A percentile compares a stretch with the other conserved stretches of the same genome.
These are phyloP conservation scores for Platorchestia sp. DNA, from an alignment of 1,140 invertebrate species.

Conservation along the genomic window DNA sequence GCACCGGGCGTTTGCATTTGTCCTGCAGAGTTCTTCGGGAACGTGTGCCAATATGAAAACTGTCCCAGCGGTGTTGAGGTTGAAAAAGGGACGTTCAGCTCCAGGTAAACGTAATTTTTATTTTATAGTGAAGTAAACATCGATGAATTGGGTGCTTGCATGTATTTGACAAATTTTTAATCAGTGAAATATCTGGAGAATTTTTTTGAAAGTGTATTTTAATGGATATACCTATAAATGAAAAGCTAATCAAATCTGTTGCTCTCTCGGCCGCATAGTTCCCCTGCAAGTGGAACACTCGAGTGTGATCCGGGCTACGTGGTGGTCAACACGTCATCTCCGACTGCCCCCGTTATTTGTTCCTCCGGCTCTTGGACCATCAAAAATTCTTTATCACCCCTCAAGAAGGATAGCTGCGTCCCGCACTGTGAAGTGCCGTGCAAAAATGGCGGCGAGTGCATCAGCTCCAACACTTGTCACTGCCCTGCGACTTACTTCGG, in stretches of 20 bases:
- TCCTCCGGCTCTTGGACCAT: background rate
- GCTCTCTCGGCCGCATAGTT: background rate
- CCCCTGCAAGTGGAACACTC: background rate
- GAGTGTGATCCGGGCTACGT: background rate
- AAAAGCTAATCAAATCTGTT: background rate
- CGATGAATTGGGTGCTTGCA: too few species aligned
- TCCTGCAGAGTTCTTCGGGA: background rate
- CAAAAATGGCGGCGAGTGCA: background rate
- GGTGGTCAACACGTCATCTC: background rate
- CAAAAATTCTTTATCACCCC: background rate
- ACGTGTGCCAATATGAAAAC: background rate
- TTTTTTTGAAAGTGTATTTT: background rate
- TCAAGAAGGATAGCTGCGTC: background rate
- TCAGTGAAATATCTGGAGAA: background rate
- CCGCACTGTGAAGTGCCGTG: constrained; percentile 6
- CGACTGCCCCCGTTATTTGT: background rate
- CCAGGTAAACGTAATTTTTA: background rate
- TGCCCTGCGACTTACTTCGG: background rate
- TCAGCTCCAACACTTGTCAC: background rate
- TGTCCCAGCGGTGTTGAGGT: background rate
- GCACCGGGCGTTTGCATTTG: background rate
- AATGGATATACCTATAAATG: background rate
- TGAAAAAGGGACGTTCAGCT: background rate
- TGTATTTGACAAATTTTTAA: background rate
- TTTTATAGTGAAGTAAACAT: background rate